phyloP scores from a whole-genome alignment of 2,888 invertebrate genomes.

The Lottia scabra region DNA sequence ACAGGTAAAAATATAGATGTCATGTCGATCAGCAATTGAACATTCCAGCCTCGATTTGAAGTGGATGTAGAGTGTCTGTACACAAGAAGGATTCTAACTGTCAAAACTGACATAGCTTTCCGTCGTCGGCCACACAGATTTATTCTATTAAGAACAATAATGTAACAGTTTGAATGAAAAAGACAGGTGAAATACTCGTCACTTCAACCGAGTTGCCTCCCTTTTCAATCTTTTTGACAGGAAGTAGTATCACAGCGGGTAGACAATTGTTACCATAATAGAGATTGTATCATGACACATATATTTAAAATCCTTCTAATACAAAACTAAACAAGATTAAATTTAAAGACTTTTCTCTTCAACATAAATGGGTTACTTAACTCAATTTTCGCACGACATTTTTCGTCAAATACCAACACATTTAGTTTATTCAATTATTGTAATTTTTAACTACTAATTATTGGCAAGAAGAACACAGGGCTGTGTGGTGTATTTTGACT shows the following conservation, averaged over 20 bases:
- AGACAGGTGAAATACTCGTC: conserved; percentile 3
- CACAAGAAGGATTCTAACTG: background rate
- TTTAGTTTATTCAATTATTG: no score
- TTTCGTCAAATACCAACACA: no score
- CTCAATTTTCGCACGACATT: background rate
- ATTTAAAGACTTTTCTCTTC: background rate
- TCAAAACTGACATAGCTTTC: background rate
- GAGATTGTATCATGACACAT: background rate
- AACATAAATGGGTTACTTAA: conserved; percentile 1
- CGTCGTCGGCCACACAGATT: background rate
- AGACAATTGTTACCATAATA: background rate
- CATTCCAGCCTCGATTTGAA: conserved; percentile 1
- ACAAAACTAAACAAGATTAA: conserved; percentile 1
- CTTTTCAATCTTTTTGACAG: background rate
- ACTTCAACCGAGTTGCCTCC: background rate
- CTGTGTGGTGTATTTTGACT: no score
- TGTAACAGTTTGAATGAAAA: background rate
- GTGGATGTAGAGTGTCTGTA: background rate
- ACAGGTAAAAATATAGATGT: background rate
- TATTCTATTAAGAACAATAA: background rate
- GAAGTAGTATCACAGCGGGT: background rate
- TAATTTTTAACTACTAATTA: no score
- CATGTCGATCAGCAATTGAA: background rate
- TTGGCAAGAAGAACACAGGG: no score
- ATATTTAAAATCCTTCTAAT: background rate